A percentile compares a stretch with the other conserved stretches of the same genome.
Evolutionary conservation across 2,888 invertebrate species (phyloP).

Genomic region (Halocaridina rubra): DNA sequence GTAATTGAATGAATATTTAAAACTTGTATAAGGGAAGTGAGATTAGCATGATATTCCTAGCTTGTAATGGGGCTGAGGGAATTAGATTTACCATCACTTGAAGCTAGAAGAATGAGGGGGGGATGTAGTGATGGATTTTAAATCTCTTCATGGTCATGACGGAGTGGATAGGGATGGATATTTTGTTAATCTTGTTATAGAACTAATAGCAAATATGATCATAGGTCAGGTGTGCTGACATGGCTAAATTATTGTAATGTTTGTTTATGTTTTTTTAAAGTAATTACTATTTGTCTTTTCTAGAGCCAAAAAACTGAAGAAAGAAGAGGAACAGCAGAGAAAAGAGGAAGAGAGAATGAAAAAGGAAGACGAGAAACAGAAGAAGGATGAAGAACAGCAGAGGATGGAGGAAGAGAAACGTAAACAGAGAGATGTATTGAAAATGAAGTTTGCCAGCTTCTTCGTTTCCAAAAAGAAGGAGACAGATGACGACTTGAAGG

Average conservation of each 20-base stretch:
- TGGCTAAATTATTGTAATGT: not conserved
- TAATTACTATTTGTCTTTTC: too few species aligned
- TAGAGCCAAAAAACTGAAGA: conserved; percentile 20
- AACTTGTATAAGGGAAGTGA: too few species aligned
- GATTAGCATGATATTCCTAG: too few species aligned
- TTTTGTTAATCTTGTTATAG: too few species aligned
- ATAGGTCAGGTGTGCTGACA: not conserved
- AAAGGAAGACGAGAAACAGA: conserved; percentile 19
- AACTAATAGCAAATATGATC: too few species aligned
- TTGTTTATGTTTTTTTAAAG: not conserved
- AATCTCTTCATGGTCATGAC: too few species aligned
- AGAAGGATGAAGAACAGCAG: conserved; percentile 34
- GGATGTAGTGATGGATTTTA: too few species aligned
- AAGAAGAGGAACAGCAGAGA: not conserved
- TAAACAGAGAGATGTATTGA: conserved; percentile 21
- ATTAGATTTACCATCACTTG: too few species aligned
- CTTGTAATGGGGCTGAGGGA: too few species aligned
- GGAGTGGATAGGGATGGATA: too few species aligned
- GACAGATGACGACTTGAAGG: conserved; percentile 2
- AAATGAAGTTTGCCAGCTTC: conserved; percentile 55
- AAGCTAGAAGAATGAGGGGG: too few species aligned
- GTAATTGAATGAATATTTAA: too few species aligned
- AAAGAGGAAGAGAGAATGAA: conserved; percentile 18
- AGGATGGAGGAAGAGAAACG: conserved; percentile 45
- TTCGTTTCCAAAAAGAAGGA: conserved; percentile 56